These are phyloP conservation scores for Xestia rhomboidea DNA, from an alignment of 2,888 invertebrate species.

Conservation along the genomic window DNA sequence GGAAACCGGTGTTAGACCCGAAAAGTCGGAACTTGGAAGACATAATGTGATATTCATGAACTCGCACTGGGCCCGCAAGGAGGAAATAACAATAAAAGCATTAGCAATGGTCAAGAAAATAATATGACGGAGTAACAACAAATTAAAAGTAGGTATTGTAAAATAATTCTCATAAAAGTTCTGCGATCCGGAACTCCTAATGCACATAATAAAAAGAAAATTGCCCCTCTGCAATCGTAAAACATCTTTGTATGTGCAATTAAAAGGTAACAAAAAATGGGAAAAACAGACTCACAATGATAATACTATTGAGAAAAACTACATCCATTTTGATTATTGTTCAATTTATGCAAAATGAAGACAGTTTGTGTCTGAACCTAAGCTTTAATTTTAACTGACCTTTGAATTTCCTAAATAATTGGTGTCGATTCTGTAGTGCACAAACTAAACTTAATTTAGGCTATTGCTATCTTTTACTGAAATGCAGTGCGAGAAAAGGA, in stretches of 20 bases:
- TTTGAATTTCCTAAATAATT: neutral
- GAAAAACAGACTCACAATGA: conserved; percentile 17
- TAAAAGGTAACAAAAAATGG: conserved; percentile 34
- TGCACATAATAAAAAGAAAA: conserved; percentile 2
- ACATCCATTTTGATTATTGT: conserved; percentile 14
- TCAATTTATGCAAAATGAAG: conserved; percentile 4
- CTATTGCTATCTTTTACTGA: no score
- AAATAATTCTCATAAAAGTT: neutral
- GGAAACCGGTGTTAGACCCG: neutral
- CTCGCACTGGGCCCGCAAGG: neutral
- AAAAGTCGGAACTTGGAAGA: neutral
- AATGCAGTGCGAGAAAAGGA: no score
- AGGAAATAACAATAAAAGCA: neutral
- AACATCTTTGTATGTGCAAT: conserved; percentile 10
- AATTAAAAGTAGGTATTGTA: neutral
- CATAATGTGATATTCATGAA: neutral
- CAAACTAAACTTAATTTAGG: no score
- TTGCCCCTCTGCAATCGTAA: neutral
- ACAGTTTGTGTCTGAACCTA: neutral
- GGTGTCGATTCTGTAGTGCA: no score
- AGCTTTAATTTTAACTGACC: conserved; percentile 2
- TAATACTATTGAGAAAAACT: conserved; percentile 9
- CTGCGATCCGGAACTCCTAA: neutral
- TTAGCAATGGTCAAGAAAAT: neutral
- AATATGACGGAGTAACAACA: neutral